phyloP scores from a whole-genome alignment of 2,113 vertebrate genomes.

The Uria aalge region DNA sequence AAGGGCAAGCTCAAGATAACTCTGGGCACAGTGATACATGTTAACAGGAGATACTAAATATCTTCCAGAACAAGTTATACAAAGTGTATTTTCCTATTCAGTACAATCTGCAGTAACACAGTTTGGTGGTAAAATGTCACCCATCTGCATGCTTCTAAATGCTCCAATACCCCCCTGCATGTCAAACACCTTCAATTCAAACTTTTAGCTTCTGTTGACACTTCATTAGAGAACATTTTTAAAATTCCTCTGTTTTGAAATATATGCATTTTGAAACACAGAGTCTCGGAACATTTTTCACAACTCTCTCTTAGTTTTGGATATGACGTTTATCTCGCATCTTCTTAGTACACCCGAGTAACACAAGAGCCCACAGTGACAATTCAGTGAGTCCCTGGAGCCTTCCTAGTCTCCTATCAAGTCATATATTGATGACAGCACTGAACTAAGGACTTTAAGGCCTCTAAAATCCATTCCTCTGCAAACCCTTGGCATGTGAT shows the following conservation, averaged over 20 bases:
- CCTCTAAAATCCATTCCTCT: not conserved
- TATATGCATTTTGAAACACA: not conserved
- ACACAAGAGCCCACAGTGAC: not conserved
- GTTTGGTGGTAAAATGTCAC: conserved; percentile 34
- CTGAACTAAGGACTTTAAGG: not conserved
- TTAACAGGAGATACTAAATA: conserved; percentile 10
- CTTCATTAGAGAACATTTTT: conserved; percentile 18
- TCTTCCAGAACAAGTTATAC: conserved; percentile 5
- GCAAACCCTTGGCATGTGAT: not conserved
- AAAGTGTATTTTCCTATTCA: not conserved
- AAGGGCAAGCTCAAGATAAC: conserved; percentile 41
- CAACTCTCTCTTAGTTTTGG: not conserved
- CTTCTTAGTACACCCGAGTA: accelerated
- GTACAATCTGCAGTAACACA: not conserved
- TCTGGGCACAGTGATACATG: not conserved
- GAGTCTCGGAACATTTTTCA: not conserved
- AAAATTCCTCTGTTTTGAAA: not conserved
- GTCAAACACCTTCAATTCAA: conserved; percentile 6
- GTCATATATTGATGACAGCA: not conserved
- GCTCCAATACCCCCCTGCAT: not conserved
- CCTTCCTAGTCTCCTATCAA: not conserved
- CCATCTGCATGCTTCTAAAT: conserved; percentile 11
- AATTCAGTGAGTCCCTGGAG: not conserved
- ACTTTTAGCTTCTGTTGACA: conserved; percentile 1
- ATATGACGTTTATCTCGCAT: not conserved